Percentiles rank a stretch among this genome's conserved stretches.
Conservation (phyloP, 92 coral and sea anemone genomes). For the Palythoa heliodiscus region DNA sequence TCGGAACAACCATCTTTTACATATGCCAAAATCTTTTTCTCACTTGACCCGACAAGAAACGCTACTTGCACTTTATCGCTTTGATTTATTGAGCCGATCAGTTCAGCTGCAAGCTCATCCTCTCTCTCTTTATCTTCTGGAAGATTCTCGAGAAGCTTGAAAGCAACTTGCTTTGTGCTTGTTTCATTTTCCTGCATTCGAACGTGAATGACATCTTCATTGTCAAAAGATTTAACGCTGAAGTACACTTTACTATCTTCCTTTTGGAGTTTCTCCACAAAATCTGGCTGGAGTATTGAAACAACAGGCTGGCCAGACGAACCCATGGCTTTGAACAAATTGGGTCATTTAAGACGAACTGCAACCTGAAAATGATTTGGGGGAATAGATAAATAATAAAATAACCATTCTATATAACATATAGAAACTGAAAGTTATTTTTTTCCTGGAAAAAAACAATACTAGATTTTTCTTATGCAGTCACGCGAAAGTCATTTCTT, state of each 20-base stretch:
- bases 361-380: neutral
- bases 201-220: conserved; percentile 77
- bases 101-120: conserved; percentile 30
- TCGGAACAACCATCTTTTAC: conserved; percentile 45
- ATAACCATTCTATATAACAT: no score
- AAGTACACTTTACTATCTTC: conserved; percentile 48
- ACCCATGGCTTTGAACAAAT: neutral
- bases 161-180: conserved; percentile 53
- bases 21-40: conserved; percentile 65
- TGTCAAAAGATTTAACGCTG: conserved; percentile 63
- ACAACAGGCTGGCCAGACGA: conserved; percentile 58
- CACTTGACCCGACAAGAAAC: conserved; percentile 55
- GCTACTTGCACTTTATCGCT: conserved; percentile 61
- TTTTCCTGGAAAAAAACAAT: neutral
- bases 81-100: conserved; percentile 29
- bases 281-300: conserved; percentile 88
- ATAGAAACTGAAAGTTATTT: neutral
- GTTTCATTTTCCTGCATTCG: conserved; percentile 42
- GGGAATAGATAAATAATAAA: neutral
- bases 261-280: conserved; percentile 66
- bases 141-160: conserved; percentile 56
- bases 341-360: neutral
- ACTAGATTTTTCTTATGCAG: neutral
- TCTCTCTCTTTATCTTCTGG: conserved; percentile 45
- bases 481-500: neutral